Percentiles rank a stretch among this genome's conserved stretches.
Evolutionary conservation across 2,797 vertebrate species (phyloP).

Genomic region (Brachymystax lenok): DNA sequence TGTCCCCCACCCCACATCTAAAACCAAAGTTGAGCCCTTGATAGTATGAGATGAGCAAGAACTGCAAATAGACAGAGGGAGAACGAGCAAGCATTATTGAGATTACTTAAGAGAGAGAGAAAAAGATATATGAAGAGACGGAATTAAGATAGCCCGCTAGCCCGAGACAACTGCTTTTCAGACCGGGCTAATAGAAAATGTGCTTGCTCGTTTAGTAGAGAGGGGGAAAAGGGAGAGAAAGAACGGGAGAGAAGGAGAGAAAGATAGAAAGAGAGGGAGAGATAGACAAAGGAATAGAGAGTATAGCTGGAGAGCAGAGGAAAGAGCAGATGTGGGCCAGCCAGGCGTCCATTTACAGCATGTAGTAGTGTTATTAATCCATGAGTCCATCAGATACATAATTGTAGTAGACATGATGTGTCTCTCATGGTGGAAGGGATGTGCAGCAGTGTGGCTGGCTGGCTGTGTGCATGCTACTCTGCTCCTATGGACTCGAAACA

Average conservation of each 20-base stretch:
- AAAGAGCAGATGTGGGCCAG: background rate
- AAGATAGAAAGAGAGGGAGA: background rate
- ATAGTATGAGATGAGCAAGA: too few species aligned
- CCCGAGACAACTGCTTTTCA: too few species aligned
- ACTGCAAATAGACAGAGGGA: background rate
- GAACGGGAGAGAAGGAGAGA: conserved; percentile 9
- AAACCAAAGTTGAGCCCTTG: too few species aligned
- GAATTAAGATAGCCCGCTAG: too few species aligned
- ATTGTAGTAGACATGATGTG: conserved; percentile 5
- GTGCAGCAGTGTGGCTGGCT: background rate
- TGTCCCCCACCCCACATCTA: too few species aligned
- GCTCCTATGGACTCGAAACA: background rate
- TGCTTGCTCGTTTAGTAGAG: background rate
- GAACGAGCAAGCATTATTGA: too few species aligned
- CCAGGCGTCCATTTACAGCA: background rate
- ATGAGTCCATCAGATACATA: background rate
- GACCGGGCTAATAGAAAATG: too few species aligned
- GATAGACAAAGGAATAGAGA: background rate
- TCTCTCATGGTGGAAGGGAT: background rate
- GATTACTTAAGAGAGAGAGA: background rate
- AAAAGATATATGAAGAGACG: background rate
- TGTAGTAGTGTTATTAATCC: background rate
- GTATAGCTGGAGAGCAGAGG: background rate
- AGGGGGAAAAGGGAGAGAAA: conserved; percentile 7
- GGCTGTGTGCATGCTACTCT: background rate